phyloP scores from a whole-genome alignment of 2,113 vertebrate genomes.

The Osmerus mordax region DNA sequence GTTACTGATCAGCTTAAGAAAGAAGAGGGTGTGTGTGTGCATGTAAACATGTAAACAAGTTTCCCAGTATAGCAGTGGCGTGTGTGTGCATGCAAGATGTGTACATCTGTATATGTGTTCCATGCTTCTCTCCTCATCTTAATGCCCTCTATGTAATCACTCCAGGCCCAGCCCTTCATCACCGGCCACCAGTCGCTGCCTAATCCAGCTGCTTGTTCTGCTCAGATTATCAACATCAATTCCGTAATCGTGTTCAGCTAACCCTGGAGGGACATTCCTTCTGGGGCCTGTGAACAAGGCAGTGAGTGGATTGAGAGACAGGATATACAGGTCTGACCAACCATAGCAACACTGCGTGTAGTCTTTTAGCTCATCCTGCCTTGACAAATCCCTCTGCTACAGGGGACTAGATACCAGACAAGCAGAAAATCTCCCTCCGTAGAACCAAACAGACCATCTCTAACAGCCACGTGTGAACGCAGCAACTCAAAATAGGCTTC shows the following conservation, averaged over 20 bases:
- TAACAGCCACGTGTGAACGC: background rate
- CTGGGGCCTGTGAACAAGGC: slow-evolving; percentile 32
- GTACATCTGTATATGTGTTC: background rate
- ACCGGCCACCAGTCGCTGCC: slow-evolving; percentile 38
- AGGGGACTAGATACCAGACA: background rate
- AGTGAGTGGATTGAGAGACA: slow-evolving; percentile 11
- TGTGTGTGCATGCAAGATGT: slow-evolving; percentile 25
- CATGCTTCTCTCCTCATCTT: slow-evolving; percentile 47
- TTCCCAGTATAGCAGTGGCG: background rate
- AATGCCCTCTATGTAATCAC: slow-evolving; percentile 57
- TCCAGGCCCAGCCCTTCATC: slow-evolving; percentile 34
- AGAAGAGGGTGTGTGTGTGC: background rate
- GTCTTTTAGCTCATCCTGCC: slow-evolving; percentile 37
- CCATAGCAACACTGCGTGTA: background rate
- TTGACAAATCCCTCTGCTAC: slow-evolving; percentile 37
- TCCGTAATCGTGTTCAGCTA: slow-evolving; percentile 56
- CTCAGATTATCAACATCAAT: slow-evolving; percentile 64
- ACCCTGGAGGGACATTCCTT: slow-evolving; percentile 51
- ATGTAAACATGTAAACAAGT: background rate
- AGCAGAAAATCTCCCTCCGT: background rate
- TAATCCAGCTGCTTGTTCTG: slow-evolving; percentile 64
- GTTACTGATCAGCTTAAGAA: no score
- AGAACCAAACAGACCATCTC: background rate
- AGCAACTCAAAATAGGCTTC: background rate
- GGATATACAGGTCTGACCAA: slow-evolving; percentile 41